These are phyloP conservation scores for Petaurus breviceps DNA, from an alignment of 2,113 vertebrate species.

Conservation along the genomic window DNA sequence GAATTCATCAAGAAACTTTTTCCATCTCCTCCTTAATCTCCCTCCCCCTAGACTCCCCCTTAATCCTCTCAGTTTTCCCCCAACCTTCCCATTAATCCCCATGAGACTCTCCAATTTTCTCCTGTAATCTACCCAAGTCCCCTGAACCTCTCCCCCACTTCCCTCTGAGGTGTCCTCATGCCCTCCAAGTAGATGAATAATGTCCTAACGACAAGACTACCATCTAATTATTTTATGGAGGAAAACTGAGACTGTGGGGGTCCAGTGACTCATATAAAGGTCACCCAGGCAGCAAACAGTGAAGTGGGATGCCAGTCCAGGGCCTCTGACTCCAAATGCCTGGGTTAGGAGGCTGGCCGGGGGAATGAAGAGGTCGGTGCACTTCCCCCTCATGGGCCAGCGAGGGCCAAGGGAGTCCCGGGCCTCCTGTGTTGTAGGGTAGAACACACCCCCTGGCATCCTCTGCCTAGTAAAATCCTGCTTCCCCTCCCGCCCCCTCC, in stretches of 20 bases:
- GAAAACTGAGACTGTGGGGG: neutral
- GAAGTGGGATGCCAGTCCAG: neutral
- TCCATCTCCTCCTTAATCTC: neutral
- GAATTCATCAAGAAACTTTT: neutral
- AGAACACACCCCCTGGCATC: neutral
- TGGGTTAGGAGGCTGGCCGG: neutral
- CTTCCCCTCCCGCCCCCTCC: neutral
- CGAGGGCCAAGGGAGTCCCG: neutral
- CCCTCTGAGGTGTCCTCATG: neutral
- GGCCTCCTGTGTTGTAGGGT: neutral
- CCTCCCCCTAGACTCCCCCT: neutral
- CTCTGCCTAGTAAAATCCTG: neutral
- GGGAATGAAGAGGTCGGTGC: neutral
- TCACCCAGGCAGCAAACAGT: neutral
- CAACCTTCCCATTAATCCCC: neutral
- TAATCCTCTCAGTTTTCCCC: neutral
- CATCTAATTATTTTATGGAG: neutral
- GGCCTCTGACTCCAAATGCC: neutral
- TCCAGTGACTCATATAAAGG: neutral
- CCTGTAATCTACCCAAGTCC: neutral
- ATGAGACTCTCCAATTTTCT: neutral
- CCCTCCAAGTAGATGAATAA: neutral
- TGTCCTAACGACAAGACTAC: neutral
- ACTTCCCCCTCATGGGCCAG: neutral
- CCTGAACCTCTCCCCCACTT: neutral